Evolutionary conservation across 2,888 invertebrate genomes (phyloP).

Genomic region (Idaea aversata): DNA sequence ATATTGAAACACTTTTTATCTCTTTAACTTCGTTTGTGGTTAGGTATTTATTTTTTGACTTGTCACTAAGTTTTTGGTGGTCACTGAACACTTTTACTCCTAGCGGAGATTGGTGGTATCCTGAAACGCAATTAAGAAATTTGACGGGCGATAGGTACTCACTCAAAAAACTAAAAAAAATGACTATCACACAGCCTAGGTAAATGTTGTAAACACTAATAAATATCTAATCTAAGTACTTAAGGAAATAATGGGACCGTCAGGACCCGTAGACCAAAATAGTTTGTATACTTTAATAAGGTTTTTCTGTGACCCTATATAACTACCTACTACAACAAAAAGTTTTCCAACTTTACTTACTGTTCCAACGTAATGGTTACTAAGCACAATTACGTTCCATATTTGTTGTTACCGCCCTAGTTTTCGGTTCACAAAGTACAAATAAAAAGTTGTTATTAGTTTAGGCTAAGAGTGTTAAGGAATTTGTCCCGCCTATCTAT

Average conservation of each 20-base stretch:
- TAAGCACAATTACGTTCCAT: neutral
- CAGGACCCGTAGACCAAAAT: neutral
- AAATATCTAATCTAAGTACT: too few relatives aligned
- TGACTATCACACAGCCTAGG: too few relatives aligned
- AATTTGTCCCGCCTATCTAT: slow-evolving; percentile 2
- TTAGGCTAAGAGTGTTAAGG: neutral
- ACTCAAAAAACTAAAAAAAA: too few relatives aligned
- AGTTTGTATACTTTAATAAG: neutral
- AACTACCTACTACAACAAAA: neutral
- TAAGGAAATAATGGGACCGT: neutral
- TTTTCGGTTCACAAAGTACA: slow-evolving; percentile 1
- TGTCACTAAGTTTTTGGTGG: too few relatives aligned
- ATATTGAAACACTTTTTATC: too few relatives aligned
- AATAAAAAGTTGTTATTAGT: neutral
- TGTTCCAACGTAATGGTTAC: neutral
- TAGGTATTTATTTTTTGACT: too few relatives aligned
- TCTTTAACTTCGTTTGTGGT: too few relatives aligned
- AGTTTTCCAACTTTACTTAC: neutral
- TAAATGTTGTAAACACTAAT: too few relatives aligned
- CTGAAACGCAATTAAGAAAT: too few relatives aligned
- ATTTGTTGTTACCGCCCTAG: neutral
- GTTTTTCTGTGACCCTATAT: neutral
- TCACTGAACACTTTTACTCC: too few relatives aligned
- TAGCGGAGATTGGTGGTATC: too few relatives aligned
- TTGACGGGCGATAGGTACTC: too few relatives aligned